Base-by-base conservation (phyloP, 1,140 invertebrate species). In the Lasioglossum albipes region DNA sequence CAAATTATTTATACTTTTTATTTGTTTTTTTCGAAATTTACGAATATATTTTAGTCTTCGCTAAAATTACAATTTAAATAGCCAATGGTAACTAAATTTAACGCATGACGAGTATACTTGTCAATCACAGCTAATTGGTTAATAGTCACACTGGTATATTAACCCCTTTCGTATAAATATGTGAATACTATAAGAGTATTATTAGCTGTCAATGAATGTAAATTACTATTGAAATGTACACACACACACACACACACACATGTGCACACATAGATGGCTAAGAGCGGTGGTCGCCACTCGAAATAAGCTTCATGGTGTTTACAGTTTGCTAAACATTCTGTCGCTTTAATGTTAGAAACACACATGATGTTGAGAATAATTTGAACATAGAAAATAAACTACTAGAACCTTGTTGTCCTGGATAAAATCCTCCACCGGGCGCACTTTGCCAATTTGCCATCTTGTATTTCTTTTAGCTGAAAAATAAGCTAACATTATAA, bases 341-440 rank as follows among this genome's bases (percentile, higher is more conserved):
- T 18, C 27, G 22, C 65, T 49, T 13, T 36, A 36, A 54, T 45
- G 16, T 41, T 61, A 42, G 72, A 45, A 9, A 71, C 57, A 42
- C 57, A 54, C 65, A 69, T 27, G 31, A 79, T 57, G 61, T 71
- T 7, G 7, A 59, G 27, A 77, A 81, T 79, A 67, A 78, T 66
- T 54, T 64, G 70, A 71, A 89, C 68, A 69, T 80, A 87, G 76
- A 72, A 78, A 86, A 83, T 20, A 59, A 20, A 86, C 87, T 61
- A 84, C 88, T 72, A 86, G 87, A 89, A 92, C 92, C 92, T 92
- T 92, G 90, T 91, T 90, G 91, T 68, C 88, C 89, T 88, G 91
- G 88, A 85, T 92, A 91, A 84, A 61, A 90, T 89, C 89, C 91
- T 41, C 89, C 84, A 85, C 89, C 91, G 68, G 91, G 91, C 89